These are phyloP conservation scores for Rhinichthys osculus DNA, from an alignment of 2,797 vertebrate species.

Conservation along the genomic window DNA sequence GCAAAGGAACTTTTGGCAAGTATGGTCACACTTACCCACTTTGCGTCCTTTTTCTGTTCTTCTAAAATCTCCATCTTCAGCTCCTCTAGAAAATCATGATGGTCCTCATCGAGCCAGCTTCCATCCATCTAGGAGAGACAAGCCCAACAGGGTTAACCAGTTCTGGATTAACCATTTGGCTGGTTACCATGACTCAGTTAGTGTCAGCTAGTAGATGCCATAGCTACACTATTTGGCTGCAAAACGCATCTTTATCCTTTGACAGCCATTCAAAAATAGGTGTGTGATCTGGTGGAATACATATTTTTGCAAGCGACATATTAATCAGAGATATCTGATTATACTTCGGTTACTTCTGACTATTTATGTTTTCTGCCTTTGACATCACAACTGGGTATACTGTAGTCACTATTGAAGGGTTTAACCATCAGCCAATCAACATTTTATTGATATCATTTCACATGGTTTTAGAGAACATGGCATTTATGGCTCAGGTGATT, in stretches of 20 bases:
- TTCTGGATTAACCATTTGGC: not conserved
- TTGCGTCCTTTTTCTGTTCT: slow-evolving; percentile 84
- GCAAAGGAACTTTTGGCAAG: not conserved
- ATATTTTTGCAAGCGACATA: not conserved
- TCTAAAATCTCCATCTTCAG: slow-evolving; percentile 92
- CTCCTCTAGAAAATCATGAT: slow-evolving; percentile 91
- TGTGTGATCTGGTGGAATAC: not conserved
- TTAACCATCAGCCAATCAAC: not conserved
- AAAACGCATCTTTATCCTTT: not conserved
- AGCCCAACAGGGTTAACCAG: not conserved
- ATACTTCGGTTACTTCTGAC: too few relatives aligned
- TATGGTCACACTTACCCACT: slow-evolving; percentile 75
- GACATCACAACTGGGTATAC: not conserved
- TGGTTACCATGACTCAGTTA: not conserved
- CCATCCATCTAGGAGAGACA: slow-evolving; percentile 87
- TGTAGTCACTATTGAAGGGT: not conserved
- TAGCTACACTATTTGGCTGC: not conserved
- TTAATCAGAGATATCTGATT: not conserved
- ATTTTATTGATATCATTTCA: not conserved
- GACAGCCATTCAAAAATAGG: not conserved
- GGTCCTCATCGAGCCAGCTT: slow-evolving; percentile 94
- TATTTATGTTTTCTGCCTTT: not conserved
- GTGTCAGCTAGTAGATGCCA: not conserved
- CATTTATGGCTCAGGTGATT: not conserved
- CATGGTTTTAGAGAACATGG: not conserved